Evolutionary conservation across 2,113 vertebrate species (phyloP), one percentile per base, ranked within the genome.

Genomic region (Astur gentilis): DNA sequence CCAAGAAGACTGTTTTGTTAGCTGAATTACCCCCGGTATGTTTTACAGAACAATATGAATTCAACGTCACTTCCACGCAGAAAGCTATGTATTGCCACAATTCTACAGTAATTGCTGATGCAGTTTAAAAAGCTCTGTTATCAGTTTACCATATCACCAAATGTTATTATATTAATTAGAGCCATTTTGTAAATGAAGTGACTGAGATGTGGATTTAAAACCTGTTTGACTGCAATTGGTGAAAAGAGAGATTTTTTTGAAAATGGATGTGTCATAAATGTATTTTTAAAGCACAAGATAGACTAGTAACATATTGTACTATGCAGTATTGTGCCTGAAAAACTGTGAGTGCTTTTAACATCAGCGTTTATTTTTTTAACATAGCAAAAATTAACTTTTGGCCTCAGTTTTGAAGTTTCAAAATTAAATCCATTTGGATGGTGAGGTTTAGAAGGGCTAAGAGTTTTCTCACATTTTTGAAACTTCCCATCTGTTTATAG

Each of bases 141-240:
- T 44, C 65, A 78, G 75, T 93, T 89, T 87, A 61, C 66, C 5
- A 1, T 88, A 15, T 90, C 89, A 54, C 64, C 57, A 82, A 93
- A 94, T 90, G 75, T 60, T 75, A 38, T 80, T 90, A 20, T 88
- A 91, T 90, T 95, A 71, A 91, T 95, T 95, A 93, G 91, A 93
- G 29, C 16, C 7, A 29, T 77, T 91, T 83, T 93, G 64, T 57
- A 96, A 95, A 54, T 50, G n/a, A 84, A 88, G 38, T 21, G 66
- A 61, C 9, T 5, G 62, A 85, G 79, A 79, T 27, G 42, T 54
- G 79, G 58, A 31, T 87, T 89, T 83, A 69, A 89, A 93, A 66
- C 70, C 49, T 61, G 49, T 66, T 94, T 91, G 49, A 64, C 60
- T 87, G 75, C 75, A 64, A 0, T 42, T 65, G 79, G 19, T 89